Conservation (phyloP, 2,113 vertebrate genomes). For the Barbus barbus region DNA sequence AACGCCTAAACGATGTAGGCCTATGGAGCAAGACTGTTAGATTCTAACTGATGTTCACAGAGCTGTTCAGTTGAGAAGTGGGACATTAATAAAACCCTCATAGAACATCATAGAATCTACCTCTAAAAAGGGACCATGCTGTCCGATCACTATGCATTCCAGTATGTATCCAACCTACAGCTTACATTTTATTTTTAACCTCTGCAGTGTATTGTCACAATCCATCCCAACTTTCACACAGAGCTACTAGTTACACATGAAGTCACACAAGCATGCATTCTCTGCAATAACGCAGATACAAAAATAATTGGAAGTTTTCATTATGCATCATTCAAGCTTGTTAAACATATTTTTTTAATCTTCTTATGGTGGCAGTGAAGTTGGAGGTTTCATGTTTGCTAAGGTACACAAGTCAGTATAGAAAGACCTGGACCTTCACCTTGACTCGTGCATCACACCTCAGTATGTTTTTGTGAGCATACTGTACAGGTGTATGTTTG, state of each 20-base stretch:
- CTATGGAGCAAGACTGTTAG: background rate
- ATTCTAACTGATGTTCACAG: background rate
- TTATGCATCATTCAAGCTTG: background rate
- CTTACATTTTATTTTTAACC: background rate
- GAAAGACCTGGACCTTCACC: background rate
- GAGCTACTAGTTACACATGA: slow-evolving; percentile 5
- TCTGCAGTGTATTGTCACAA: background rate
- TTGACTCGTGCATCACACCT: background rate
- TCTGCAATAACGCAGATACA: background rate
- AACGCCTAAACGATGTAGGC: background rate
- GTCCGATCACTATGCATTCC: background rate
- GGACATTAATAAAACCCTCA: background rate
- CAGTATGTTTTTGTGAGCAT: background rate
- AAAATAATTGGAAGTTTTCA: background rate
- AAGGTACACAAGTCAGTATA: slow-evolving; percentile 17
- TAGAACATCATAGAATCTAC: slow-evolving; percentile 26
- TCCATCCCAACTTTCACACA: background rate
- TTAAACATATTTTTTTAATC: background rate
- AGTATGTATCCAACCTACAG: background rate
- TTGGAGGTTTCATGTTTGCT: background rate
- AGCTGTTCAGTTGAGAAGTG: background rate
- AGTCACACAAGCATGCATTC: background rate
- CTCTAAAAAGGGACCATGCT: slow-evolving; percentile 29
- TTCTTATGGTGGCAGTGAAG: background rate
- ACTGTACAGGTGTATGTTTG: background rate